These are phyloP conservation scores for Ascaphus truei DNA, from an alignment of 2,113 vertebrate species.

Conservation along the genomic window DNA sequence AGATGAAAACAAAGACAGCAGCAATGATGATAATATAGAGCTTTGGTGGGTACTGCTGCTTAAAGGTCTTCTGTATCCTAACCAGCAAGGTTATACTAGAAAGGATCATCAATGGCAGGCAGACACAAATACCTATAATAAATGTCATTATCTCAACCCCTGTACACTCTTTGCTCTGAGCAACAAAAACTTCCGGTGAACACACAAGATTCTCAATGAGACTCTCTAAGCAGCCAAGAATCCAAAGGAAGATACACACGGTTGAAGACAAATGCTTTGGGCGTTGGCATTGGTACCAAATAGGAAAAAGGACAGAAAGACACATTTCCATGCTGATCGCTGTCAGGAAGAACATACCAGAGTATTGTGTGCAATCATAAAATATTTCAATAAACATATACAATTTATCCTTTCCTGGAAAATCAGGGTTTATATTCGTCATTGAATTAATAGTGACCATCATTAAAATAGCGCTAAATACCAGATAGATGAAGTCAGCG, in stretches of 20 bases:
- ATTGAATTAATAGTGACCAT: not conserved
- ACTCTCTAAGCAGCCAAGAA: conserved; percentile 26
- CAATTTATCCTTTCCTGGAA: not conserved
- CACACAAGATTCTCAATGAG: conserved; percentile 29
- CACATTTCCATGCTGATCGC: conserved; percentile 41
- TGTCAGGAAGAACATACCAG: conserved; percentile 39
- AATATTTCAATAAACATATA: not conserved
- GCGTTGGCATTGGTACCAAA: conserved; percentile 34
- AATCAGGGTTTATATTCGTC: not conserved
- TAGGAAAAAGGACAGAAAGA: conserved; percentile 35
- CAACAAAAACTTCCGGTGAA: not conserved
- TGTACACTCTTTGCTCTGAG: not conserved
- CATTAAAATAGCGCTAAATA: not conserved
- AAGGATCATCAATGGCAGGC: conserved; percentile 30
- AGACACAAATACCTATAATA: conserved; percentile 35
- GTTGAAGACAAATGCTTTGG: not conserved
- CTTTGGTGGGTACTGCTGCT: not conserved
- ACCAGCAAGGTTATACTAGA: conserved; percentile 17
- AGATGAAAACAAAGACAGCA: conserved; percentile 33
- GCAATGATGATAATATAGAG: conserved; percentile 23
- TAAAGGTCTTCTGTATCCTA: conserved; percentile 26
- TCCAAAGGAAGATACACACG: conserved; percentile 33
- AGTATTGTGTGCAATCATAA: not conserved
- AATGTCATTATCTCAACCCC: conserved; percentile 21
- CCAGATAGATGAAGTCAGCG: not conserved